Conservation (phyloP, 2,797 vertebrate species). For the Heterohyrax brucei region DNA sequence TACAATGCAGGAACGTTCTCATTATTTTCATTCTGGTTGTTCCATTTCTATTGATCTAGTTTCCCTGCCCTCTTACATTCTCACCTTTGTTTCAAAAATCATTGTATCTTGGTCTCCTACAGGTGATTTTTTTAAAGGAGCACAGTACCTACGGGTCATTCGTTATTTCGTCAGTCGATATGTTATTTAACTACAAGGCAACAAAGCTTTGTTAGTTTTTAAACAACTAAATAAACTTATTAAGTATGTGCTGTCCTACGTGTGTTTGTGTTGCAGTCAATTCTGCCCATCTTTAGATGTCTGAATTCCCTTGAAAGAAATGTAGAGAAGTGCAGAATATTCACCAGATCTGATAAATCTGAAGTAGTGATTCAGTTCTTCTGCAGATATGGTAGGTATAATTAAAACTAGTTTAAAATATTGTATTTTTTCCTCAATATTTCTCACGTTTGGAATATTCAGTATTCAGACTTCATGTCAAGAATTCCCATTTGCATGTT, state of each 20-base stretch:
- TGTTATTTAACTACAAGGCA: background rate
- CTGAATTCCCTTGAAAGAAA: slow-evolving; percentile 94
- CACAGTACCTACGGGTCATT: background rate
- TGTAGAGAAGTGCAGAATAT: slow-evolving; percentile 95
- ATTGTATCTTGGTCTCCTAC: background rate
- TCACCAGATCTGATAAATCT: slow-evolving; percentile 86
- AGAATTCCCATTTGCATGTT: slow-evolving; percentile 22
- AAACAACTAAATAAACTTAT: slow-evolving; percentile 3
- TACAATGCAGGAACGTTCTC: background rate
- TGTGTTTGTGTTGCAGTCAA: slow-evolving; percentile 90
- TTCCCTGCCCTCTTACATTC: background rate
- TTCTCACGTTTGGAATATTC: slow-evolving; percentile 36
- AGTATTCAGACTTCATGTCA: background rate
- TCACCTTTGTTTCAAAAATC: background rate
- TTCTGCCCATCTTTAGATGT: slow-evolving; percentile 95
- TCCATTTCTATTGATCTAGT: background rate
- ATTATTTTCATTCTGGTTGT: background rate
- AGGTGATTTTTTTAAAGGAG: background rate
- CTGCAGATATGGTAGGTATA: slow-evolving; percentile 95
- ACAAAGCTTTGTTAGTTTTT: background rate
- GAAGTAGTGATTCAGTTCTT: slow-evolving; percentile 94
- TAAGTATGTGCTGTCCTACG: slow-evolving; percentile 33
- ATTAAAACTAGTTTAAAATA: slow-evolving; percentile 30
- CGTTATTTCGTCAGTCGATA: background rate
- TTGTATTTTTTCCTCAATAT: slow-evolving; percentile 11